Evolutionary conservation across 2,113 vertebrate genomes (phyloP).

Genomic region (Eretmochelys imbricata): DNA sequence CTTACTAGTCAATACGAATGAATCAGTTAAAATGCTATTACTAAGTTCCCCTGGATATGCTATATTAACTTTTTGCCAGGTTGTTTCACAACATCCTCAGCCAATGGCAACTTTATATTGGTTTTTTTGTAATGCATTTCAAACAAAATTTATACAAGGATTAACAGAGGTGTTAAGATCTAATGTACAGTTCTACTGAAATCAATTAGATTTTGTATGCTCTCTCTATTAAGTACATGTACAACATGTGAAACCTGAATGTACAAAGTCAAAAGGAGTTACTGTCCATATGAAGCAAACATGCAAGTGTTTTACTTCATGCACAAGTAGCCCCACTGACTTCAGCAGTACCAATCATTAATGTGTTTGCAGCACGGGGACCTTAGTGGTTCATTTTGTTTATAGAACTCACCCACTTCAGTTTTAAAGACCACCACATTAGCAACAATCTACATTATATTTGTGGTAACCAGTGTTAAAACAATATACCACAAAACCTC

Average conservation of each 20-base stretch:
- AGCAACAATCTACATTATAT: not conserved
- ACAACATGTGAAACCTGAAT: not conserved
- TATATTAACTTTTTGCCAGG: not conserved
- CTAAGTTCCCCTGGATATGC: not conserved
- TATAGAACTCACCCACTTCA: not conserved
- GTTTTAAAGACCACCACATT: not conserved
- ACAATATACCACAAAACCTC: not conserved
- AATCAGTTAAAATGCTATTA: not conserved
- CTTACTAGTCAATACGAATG: accelerated
- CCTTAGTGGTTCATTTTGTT: not conserved
- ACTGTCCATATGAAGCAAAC: not conserved
- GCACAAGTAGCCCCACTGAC: not conserved
- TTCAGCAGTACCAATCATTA: not conserved
- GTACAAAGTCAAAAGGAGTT: not conserved
- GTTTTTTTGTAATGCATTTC: not conserved
- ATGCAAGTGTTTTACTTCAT: not conserved
- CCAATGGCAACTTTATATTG: accelerated
- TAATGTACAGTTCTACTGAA: not conserved
- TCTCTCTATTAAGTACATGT: not conserved
- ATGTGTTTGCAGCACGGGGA: not conserved
- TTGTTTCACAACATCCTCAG: not conserved
- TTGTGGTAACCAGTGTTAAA: not conserved
- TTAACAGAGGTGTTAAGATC: not conserved
- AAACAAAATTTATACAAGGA: not conserved
- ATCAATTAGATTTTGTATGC: not conserved